These are phyloP conservation scores for Danio kyathit DNA, from an alignment of 2,797 vertebrate species.

Conservation along the genomic window DNA sequence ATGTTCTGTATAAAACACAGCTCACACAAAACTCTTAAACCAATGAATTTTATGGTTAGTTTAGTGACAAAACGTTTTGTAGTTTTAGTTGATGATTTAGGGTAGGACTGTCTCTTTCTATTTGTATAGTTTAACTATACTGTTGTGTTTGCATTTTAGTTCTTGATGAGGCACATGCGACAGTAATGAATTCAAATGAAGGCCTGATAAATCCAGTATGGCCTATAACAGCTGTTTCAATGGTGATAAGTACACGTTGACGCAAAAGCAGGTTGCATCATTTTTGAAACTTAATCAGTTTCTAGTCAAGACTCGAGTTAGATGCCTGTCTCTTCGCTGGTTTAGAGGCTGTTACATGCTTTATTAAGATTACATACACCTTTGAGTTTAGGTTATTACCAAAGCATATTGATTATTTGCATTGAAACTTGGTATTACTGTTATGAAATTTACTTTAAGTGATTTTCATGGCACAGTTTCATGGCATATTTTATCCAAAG, in stretches of 20 bases:
- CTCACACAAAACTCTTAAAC: no score
- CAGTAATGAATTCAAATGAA: slow-evolving; percentile 31
- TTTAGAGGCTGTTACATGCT: slow-evolving; percentile 45
- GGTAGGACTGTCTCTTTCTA: background rate
- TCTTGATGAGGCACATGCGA: background rate
- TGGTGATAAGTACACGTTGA: slow-evolving; percentile 10
- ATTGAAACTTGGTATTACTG: background rate
- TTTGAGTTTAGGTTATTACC: background rate
- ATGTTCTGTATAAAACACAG: no score
- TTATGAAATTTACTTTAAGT: background rate
- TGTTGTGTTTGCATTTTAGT: slow-evolving; percentile 40
- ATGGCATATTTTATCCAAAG: background rate
- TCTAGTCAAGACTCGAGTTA: slow-evolving; percentile 30
- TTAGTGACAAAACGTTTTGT: no score
- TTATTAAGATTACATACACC: slow-evolving; percentile 2
- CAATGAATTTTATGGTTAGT: no score
- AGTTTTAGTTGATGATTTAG: no score
- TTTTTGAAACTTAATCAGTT: slow-evolving; percentile 20
- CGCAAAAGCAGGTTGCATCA: slow-evolving; percentile 10
- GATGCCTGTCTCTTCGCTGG: slow-evolving; percentile 51
- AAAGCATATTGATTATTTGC: slow-evolving; percentile 11
- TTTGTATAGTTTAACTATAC: slow-evolving; percentile 16
- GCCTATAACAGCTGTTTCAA: background rate
- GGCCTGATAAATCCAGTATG: slow-evolving; percentile 7
- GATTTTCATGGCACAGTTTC: slow-evolving; percentile 5